These are phyloP conservation scores for Coendou prehensilis DNA, from an alignment of 2,797 vertebrate genomes.

Conservation along the genomic window DNA sequence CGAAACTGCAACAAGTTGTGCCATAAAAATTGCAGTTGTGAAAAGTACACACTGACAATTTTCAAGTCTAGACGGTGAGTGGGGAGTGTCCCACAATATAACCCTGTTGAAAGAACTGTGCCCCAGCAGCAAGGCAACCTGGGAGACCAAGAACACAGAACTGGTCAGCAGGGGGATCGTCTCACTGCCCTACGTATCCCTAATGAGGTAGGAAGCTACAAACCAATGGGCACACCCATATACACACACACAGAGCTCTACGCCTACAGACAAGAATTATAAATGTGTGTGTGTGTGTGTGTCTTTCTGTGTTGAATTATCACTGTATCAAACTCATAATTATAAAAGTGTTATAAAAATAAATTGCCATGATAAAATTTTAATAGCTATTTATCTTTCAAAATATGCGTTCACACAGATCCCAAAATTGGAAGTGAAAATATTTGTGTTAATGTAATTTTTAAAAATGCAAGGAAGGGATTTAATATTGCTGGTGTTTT, in stretches of 20 bases:
- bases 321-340: constrained; percentile 28
- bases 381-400: constrained; percentile 65
- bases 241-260: not conserved
- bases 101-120: accelerated
- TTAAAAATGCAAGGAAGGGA: not conserved
- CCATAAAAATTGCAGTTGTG: accelerated
- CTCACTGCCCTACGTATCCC: accelerated
- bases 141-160: accelerated
- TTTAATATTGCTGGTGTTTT: constrained; percentile 73
- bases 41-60: accelerated
- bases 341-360: constrained; percentile 39
- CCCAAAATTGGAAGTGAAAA: constrained; percentile 64
- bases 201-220: accelerated
- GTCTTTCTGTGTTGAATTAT: not conserved
- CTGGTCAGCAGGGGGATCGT: accelerated
- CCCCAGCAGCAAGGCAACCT: accelerated
- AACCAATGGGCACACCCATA: accelerated
- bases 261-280: not conserved
- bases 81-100: accelerated
- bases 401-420: constrained; percentile 41
- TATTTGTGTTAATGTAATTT: constrained; percentile 66
- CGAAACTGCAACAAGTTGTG: not conserved
- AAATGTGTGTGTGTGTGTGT: not conserved
- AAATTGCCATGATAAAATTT: constrained; percentile 28
- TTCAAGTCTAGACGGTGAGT: accelerated